phyloP scores from a whole-genome alignment of 2,797 vertebrate genomes.

The Pseudopleuronectes americanus region DNA sequence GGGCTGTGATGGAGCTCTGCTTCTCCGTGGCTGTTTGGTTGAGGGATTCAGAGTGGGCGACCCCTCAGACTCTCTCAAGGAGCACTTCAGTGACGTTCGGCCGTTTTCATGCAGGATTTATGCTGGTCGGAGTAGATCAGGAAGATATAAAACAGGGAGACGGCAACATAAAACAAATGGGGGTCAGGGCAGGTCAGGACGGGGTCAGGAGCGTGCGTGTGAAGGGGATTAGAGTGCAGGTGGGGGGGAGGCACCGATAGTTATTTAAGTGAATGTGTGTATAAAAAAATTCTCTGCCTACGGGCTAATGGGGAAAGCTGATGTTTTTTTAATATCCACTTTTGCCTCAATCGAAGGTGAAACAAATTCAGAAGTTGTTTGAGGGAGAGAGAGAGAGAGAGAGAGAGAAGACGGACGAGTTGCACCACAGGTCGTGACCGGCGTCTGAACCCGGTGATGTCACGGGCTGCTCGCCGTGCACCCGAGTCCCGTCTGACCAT shows the following conservation, averaged over 20 bases:
- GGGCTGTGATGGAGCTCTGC: conserved; percentile 43
- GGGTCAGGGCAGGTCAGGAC: conserved; percentile 52
- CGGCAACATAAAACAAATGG: conserved; percentile 48
- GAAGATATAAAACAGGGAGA: conserved; percentile 58
- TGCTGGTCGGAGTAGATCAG: conserved; percentile 16
- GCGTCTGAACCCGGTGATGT: background rate
- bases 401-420: background rate
- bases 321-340: background rate
- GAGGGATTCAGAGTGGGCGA: conserved; percentile 53
- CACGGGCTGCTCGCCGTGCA: background rate
- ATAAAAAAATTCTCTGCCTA: background rate
- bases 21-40: conserved; percentile 52
- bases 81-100: conserved; percentile 59
- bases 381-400: accelerated
- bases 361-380: background rate
- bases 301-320: background rate
- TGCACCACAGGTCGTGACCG: conserved; percentile 16
- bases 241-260: too few species aligned
- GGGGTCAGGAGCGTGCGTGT: conserved; percentile 25
- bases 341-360: background rate
- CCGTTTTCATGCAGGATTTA: conserved; percentile 56
- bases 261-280: background rate
- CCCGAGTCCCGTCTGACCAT: too few species aligned
- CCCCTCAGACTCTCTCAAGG: conserved; percentile 49
- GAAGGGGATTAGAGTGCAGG: background rate